phyloP scores from a whole-genome alignment of 2,888 invertebrate genomes.

The Pyrrhosoma nymphula region DNA sequence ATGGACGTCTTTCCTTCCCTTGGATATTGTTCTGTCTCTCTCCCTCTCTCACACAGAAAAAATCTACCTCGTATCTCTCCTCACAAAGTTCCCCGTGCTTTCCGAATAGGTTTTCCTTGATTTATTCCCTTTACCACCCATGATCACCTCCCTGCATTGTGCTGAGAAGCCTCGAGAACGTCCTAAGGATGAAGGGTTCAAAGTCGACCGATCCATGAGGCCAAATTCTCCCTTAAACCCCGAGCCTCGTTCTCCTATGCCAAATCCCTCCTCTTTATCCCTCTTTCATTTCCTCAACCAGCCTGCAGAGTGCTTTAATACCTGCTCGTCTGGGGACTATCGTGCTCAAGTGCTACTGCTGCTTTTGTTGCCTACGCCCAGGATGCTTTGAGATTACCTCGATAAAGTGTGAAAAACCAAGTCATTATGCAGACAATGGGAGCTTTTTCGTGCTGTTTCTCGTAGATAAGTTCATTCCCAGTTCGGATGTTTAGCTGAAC shows the following conservation, averaged over 20 bases:
- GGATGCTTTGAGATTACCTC: not conserved
- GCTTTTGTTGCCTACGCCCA: not conserved
- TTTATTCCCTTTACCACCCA: not conserved
- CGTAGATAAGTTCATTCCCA: not conserved
- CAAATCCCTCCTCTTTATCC: not conserved
- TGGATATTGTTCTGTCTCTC: not conserved
- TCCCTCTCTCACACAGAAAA: too few species aligned
- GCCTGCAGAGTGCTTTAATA: not conserved
- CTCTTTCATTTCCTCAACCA: not conserved
- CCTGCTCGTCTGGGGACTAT: not conserved
- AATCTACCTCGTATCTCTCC: not conserved
- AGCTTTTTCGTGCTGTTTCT: not conserved
- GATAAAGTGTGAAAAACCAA: not conserved
- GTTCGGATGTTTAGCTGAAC: not conserved
- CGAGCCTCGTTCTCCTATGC: not conserved
- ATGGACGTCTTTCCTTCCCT: not conserved
- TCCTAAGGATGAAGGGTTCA: not conserved
- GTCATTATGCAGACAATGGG: not conserved
- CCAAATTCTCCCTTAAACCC: not conserved
- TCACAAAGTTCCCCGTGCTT: not conserved
- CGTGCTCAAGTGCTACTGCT: slow-evolving; percentile 9
- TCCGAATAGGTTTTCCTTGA: not conserved
- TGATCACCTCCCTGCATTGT: not conserved
- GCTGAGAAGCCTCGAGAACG: not conserved
- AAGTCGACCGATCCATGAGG: not conserved